A percentile compares a stretch with the other conserved stretches of the same genome.
phyloP scores from a whole-genome alignment of 35 echinoderm and acorn worm species.

The Heliocidaris erythrogramma region DNA sequence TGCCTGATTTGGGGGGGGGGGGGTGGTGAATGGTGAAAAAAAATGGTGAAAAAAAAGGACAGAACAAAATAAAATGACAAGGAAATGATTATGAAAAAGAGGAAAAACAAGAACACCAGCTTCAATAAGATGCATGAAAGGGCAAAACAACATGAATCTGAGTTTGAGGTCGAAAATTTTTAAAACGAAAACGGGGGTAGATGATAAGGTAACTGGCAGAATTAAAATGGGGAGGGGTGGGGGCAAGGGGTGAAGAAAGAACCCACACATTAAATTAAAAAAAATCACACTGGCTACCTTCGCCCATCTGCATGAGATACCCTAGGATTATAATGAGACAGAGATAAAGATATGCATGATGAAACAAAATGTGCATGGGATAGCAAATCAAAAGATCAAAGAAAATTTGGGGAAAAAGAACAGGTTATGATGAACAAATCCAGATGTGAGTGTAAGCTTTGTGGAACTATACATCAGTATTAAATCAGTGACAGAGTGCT shows the following conservation, averaged over 20 bases:
- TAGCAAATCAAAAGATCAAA: background rate
- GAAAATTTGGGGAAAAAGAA: background rate
- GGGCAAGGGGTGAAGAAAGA: background rate
- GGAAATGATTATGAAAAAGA: background rate
- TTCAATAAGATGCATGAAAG: conserved; percentile 3
- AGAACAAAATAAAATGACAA: conserved; percentile 4
- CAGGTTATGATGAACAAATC: conserved; percentile 11
- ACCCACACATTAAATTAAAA: background rate
- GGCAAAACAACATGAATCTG: background rate
- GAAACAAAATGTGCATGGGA: conserved; percentile 1
- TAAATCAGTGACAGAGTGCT: background rate
- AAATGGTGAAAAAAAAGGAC: background rate
- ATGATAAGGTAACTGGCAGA: background rate
- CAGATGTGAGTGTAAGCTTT: background rate
- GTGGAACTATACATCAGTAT: background rate
- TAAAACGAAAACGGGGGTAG: background rate
- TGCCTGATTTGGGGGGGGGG: background rate
- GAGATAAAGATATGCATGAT: conserved; percentile 20
- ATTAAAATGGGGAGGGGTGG: conserved; percentile 15
- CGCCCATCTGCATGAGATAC: conserved; percentile 27
- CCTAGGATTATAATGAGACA: conserved; percentile 21
- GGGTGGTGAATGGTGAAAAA: background rate
- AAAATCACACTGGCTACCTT: conserved; percentile 37
- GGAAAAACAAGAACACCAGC: background rate
- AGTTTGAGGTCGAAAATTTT: background rate